phyloP scores from a whole-genome alignment of 2,113 vertebrate genomes.

The Varanus salvator region DNA sequence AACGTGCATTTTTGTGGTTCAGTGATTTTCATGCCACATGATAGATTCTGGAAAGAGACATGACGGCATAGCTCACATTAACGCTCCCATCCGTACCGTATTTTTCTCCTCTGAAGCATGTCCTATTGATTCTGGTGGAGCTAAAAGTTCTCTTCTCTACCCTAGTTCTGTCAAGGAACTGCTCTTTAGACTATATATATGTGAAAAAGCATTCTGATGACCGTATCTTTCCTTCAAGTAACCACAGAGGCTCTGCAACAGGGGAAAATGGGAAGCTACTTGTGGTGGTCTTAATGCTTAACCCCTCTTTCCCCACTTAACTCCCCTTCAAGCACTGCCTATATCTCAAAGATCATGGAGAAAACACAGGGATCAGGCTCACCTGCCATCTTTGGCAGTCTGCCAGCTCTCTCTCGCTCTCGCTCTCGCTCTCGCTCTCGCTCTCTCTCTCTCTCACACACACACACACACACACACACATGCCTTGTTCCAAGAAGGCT shows the following conservation, averaged over 20 bases:
- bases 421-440: no score
- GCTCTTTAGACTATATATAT: background rate
- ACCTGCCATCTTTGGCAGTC: background rate
- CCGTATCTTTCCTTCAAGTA: background rate
- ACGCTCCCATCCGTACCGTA: background rate
- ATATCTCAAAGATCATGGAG: background rate
- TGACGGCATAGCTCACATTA: background rate
- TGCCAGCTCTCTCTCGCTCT: no score
- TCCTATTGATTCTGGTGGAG: background rate
- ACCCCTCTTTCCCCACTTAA: background rate
- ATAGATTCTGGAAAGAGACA: background rate
- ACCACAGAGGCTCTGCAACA: background rate
- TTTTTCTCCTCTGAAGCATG: background rate
- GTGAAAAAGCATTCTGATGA: background rate
- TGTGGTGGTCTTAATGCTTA: background rate
- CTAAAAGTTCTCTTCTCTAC: conserved; percentile 4
- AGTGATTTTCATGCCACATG: background rate
- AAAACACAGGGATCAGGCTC: background rate
- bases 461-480: background rate
- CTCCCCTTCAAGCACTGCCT: background rate
- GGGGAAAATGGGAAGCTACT: background rate
- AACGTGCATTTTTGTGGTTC: background rate
- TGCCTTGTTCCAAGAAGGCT: background rate
- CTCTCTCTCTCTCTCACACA: no score
- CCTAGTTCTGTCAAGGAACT: background rate